These are phyloP conservation scores for Leptonema lineaticorne DNA, from an alignment of 1,140 invertebrate genomes.

Conservation along the genomic window DNA sequence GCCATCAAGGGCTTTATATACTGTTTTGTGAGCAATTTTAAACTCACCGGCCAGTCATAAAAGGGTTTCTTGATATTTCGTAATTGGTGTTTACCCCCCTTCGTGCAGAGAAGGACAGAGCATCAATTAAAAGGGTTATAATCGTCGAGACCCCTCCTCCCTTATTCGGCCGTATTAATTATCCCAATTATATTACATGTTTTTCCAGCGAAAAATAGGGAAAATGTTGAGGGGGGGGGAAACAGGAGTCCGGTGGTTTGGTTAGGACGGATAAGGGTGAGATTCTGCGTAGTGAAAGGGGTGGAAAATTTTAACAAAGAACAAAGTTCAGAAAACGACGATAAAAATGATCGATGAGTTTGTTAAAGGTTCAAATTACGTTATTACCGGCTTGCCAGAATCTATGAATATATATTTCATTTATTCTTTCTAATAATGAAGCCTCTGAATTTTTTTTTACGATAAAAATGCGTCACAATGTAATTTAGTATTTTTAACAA, in stretches of 20 bases:
- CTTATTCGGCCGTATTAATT: constrained; percentile 2
- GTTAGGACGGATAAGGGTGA: too few species aligned
- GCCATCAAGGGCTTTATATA: too few species aligned
- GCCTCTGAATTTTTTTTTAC: not conserved
- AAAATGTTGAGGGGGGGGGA: not conserved
- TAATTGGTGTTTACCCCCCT: not conserved
- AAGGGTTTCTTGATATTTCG: constrained; percentile 9
- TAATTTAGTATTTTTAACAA: too few species aligned
- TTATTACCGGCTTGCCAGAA: constrained; percentile 13
- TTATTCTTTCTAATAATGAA: not conserved
- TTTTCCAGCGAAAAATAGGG: not conserved
- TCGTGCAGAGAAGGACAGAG: not conserved
- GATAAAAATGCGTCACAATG: too few species aligned
- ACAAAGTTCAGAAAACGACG: constrained; percentile 14
- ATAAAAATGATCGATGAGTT: constrained; percentile 19
- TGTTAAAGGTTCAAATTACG: constrained; percentile 18
- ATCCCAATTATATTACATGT: constrained; percentile 18
- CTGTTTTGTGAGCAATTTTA: too few species aligned
- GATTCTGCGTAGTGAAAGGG: too few species aligned
- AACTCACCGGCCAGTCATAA: too few species aligned
- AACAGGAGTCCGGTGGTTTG: too few species aligned
- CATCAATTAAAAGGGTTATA: constrained; percentile 17
- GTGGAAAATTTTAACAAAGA: constrained; percentile 3
- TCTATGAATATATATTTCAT: not conserved
- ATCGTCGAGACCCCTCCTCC: not conserved